Conservation (phyloP, 2,797 vertebrate genomes). For the Phoxinus dragarum region DNA sequence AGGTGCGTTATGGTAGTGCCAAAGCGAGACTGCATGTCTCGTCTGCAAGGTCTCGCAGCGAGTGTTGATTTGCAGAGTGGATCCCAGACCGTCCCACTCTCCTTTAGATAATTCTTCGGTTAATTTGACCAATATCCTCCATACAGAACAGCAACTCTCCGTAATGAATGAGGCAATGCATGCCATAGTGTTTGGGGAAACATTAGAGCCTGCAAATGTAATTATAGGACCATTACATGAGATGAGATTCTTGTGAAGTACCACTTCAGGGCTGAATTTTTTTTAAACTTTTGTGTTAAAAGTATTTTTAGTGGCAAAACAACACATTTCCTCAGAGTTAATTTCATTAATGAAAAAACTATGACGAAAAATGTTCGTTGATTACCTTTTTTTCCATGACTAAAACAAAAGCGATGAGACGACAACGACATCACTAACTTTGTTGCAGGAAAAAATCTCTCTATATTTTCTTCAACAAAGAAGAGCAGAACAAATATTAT, state of each 20-base stretch:
- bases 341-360: not conserved
- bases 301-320: not conserved
- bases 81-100: constrained; percentile 7
- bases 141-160: not conserved
- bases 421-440: not conserved
- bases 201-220: constrained; percentile 33
- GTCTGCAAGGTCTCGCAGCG: constrained; percentile 48
- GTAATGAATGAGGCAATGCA: constrained; percentile 18
- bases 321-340: not conserved
- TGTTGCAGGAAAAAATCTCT: not conserved
- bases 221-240: constrained; percentile 23
- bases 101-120: constrained; percentile 3
- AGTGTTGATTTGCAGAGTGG: constrained; percentile 25
- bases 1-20: not conserved
- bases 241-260: constrained; percentile 24
- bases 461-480: not conserved
- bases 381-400: not conserved
- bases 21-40: constrained; percentile 43
- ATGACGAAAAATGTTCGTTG: not conserved
- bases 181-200: constrained; percentile 19
- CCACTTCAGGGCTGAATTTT: constrained; percentile 4
- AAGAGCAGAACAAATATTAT: no score
- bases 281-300: not conserved
- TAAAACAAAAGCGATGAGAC: not conserved
- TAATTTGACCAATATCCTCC: constrained; percentile 24